Evolutionary conservation across 2,113 vertebrate species (phyloP).

Genomic region (Mus pahari): DNA sequence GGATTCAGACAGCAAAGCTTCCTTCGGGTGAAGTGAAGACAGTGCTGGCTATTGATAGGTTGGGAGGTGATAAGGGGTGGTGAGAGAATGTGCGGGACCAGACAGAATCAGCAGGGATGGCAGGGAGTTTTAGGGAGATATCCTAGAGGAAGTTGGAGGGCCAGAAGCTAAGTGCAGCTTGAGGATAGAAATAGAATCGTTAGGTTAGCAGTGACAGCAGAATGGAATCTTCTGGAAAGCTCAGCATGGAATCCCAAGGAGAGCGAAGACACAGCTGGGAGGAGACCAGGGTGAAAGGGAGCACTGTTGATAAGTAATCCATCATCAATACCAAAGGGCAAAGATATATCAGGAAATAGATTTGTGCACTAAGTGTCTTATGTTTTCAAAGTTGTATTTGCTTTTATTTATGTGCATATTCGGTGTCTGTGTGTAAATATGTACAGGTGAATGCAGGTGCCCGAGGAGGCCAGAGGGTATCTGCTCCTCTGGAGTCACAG

Average conservation of each 20-base stretch:
- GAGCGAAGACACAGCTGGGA: not conserved
- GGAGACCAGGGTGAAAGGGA: not conserved
- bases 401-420: not conserved
- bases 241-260: not conserved
- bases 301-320: not conserved
- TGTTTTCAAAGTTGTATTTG: not conserved
- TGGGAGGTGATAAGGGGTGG: not conserved
- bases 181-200: not conserved
- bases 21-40: not conserved
- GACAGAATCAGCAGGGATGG: not conserved
- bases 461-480: not conserved
- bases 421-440: not conserved
- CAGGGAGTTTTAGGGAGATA: not conserved
- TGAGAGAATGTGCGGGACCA: not conserved
- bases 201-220: slow-evolving; percentile 25
- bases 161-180: not conserved
- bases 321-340: not conserved
- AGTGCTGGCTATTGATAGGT: not conserved
- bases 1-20: not conserved
- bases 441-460: not conserved
- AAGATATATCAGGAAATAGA: not conserved
- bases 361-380: not conserved
- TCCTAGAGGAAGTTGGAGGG: not conserved
- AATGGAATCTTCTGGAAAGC: slow-evolving; percentile 35
- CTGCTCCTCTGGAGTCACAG: not conserved